These are phyloP conservation scores for Sebastes cheni DNA, from an alignment of 2,797 vertebrate species.

Conservation along the genomic window DNA sequence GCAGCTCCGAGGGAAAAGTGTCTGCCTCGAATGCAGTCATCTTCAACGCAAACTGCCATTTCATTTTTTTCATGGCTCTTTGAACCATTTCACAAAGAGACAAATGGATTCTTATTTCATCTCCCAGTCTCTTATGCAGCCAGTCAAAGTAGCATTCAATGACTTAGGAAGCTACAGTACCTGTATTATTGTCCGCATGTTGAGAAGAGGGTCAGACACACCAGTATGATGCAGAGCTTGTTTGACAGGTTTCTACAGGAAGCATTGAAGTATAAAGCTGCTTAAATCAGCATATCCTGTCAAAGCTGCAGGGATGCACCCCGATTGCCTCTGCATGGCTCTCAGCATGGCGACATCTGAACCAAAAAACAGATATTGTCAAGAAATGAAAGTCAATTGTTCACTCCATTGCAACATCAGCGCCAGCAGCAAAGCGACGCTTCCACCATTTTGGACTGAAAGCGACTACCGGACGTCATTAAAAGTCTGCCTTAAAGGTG, in stretches of 20 bases:
- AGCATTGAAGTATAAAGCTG: constrained; percentile 1
- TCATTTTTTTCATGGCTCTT: constrained; percentile 20
- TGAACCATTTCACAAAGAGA: constrained; percentile 38
- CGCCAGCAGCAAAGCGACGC: too few relatives aligned
- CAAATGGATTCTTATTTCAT: constrained; percentile 19
- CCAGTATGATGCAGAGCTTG: not conserved
- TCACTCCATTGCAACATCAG: too few relatives aligned
- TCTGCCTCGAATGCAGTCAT: constrained; percentile 21
- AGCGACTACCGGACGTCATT: too few relatives aligned
- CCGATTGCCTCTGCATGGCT: too few relatives aligned
- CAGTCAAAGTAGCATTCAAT: not conserved
- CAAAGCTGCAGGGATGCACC: not conserved
- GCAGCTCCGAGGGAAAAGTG: constrained; percentile 2
- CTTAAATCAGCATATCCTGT: constrained; percentile 32
- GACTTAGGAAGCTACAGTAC: not conserved
- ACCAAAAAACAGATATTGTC: too few relatives aligned
- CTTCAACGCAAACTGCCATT: constrained; percentile 23
- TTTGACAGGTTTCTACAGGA: constrained; percentile 22
- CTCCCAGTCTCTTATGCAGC: not conserved
- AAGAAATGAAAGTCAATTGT: too few relatives aligned
- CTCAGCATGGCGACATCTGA: too few relatives aligned
- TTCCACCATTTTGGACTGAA: too few relatives aligned
- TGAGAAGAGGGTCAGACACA: constrained; percentile 4
- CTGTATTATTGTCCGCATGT: not conserved
- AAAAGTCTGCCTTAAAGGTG: too few relatives aligned